Percentiles rank a stretch among this genome's conserved stretches.
These are phyloP conservation scores for Stenodema calcarata DNA, from an alignment of 2,888 invertebrate genomes.

Conservation along the genomic window DNA sequence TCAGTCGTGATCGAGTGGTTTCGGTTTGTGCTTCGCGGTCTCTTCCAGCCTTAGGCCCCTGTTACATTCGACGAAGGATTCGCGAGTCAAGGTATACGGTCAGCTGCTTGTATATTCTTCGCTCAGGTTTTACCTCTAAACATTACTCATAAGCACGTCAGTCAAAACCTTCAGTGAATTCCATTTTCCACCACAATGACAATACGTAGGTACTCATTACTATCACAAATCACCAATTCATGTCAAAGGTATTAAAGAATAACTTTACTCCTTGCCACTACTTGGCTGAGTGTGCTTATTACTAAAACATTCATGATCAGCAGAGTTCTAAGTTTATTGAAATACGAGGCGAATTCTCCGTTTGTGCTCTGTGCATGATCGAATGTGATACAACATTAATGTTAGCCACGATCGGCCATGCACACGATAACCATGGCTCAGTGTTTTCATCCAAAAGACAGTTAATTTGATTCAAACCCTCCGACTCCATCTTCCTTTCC, in stretches of 20 bases:
- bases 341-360: neutral
- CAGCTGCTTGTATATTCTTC: neutral
- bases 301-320: too few species aligned
- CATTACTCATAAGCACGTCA: neutral
- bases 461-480: neutral
- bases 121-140: neutral
- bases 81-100: slow-evolving; percentile 13
- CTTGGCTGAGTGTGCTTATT: too few species aligned
- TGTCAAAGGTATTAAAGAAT: too few species aligned
- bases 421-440: neutral
- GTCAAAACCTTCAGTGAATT: too few species aligned
- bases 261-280: too few species aligned
- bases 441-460: neutral
- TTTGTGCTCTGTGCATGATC: neutral
- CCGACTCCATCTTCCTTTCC: too few species aligned
- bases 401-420: slow-evolving; percentile 21
- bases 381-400: slow-evolving; percentile 9
- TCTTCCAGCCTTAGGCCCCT: neutral
- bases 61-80: neutral
- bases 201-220: too few species aligned
- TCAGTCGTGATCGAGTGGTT: slow-evolving; percentile 40
- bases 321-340: too few species aligned
- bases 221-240: too few species aligned
- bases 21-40: slow-evolving; percentile 34
- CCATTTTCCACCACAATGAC: too few species aligned